Conservation (phyloP, 2,797 vertebrate species). For the Leptatherina wallacei region DNA sequence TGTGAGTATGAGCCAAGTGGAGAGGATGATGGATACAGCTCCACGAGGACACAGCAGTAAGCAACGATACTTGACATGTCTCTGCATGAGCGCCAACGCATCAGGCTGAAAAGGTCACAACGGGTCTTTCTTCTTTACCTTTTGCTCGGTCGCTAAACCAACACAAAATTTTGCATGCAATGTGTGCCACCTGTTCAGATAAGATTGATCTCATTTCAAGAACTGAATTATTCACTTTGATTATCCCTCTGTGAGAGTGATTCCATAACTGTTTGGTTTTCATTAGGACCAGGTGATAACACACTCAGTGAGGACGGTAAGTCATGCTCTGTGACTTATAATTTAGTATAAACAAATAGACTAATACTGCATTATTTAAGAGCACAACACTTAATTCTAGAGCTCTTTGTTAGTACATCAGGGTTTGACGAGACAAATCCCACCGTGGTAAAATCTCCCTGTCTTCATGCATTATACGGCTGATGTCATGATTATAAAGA, state of each 20-base stretch:
- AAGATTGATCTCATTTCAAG: slow-evolving; percentile 39
- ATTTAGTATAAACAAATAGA: slow-evolving; percentile 38
- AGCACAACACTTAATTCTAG: slow-evolving; percentile 34
- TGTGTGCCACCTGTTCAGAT: slow-evolving; percentile 31
- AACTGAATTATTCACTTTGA: slow-evolving; percentile 43
- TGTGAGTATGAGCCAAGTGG: slow-evolving; percentile 67
- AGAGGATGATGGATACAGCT: slow-evolving; percentile 72
- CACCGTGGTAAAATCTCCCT: slow-evolving; percentile 14
- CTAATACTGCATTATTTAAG: slow-evolving; percentile 32
- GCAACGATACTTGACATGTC: slow-evolving; percentile 70
- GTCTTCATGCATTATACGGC: slow-evolving; percentile 47
- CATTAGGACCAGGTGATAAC: slow-evolving; percentile 56
- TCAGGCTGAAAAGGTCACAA: slow-evolving; percentile 44
- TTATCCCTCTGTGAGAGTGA: slow-evolving; percentile 17
- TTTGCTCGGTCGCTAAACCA: slow-evolving; percentile 10
- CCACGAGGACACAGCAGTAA: slow-evolving; percentile 53
- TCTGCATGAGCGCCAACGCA: slow-evolving; percentile 56
- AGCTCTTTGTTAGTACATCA: slow-evolving; percentile 1
- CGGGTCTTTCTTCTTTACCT: slow-evolving; percentile 42
- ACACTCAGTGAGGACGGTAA: slow-evolving; percentile 43
- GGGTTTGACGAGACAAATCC: neutral
- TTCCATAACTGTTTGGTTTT: slow-evolving; percentile 52
- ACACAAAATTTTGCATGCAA: slow-evolving; percentile 19
- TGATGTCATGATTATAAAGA: slow-evolving; percentile 37
- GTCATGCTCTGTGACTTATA: slow-evolving; percentile 57